Evolutionary conservation across 2,888 invertebrate species (phyloP), one percentile per base, ranked within the genome.

Genomic region (Plusia festucae): DNA sequence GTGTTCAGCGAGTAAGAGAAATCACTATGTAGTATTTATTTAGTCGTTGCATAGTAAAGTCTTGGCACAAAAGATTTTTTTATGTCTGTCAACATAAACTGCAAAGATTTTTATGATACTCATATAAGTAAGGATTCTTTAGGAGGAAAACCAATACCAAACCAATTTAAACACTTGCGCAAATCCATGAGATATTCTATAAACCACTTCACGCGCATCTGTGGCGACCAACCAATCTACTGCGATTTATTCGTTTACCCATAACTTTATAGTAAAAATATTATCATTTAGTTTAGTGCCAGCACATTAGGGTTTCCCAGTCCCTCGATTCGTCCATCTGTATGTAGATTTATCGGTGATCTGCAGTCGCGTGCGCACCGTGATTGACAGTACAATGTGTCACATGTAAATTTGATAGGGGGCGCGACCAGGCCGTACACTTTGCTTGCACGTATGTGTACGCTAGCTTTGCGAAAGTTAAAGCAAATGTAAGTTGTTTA

Each of bases 331-430:
- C 5, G 54, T 52, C 73, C 83, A 85, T 88, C 86, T 88, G 86
- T 88, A 88, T 90, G 89, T 85, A 89, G 86, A 91, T 89, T 78
- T 83, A 82, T 82, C 78, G 79, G 79, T 81, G 87, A 85, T 89
- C 86, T 74, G 76, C 66, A 76, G 84, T 79, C 89, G 88, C 89
- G 90, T 88, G 88, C 85, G 80, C 82, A 18, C 54, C 53, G 60
- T 92, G 92, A 93, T 89, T 91, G 92, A 91, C 92, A 91, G 86
- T 69, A 92, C 92, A 92, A 92, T 92, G 91, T 88, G 87, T 87
- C 85, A 86, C 86, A 91, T 91, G 91, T 84, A 83, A 91, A 91
- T 90, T 73, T 60, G 71, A 69, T 60, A 75, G 83, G 78, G 84
- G 84, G 86, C 81, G 86, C 83, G 82, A 83, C 84, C 75, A 81